Evolutionary conservation across 2,113 vertebrate genomes (phyloP).

Genomic region (Butorides virescens): DNA sequence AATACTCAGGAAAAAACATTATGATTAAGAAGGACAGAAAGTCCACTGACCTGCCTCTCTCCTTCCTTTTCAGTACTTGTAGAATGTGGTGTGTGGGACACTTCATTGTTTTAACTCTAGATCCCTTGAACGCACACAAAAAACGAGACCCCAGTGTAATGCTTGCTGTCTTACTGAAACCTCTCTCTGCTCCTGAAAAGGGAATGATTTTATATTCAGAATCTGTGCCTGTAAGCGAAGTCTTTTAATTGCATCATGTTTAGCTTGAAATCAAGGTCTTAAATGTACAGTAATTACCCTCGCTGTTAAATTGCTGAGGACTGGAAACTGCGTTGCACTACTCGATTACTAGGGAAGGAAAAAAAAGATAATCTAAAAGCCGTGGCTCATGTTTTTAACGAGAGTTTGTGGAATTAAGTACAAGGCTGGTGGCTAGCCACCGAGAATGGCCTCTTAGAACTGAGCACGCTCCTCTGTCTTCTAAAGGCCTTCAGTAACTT

Average conservation of each 20-base stretch:
- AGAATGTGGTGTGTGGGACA: not conserved
- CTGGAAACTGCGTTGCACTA: not conserved
- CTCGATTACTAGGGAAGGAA: not conserved
- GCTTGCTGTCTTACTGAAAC: slow-evolving; percentile 13
- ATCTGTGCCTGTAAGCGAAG: not conserved
- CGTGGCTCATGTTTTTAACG: not conserved
- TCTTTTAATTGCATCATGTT: not conserved
- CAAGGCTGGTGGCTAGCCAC: slow-evolving; percentile 32
- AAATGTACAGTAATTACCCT: not conserved
- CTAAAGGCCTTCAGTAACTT: slow-evolving; percentile 82
- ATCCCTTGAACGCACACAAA: not conserved
- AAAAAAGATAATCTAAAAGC: not conserved
- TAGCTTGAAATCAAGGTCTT: not conserved
- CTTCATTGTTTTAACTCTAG: slow-evolving; percentile 19
- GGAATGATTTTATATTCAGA: not conserved
- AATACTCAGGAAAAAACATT: slow-evolving; percentile 29
- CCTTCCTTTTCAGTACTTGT: slow-evolving; percentile 30
- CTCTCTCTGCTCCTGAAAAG: slow-evolving; percentile 6
- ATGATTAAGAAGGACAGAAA: slow-evolving; percentile 1
- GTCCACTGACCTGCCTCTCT: slow-evolving; percentile 1
- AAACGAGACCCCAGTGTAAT: slow-evolving; percentile 22
- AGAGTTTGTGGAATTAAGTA: slow-evolving; percentile 25
- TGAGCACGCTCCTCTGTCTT: slow-evolving; percentile 65
- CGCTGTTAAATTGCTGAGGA: not conserved
- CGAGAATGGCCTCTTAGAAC: slow-evolving; percentile 65